Evolutionary conservation across 2,113 vertebrate genomes (phyloP).

Genomic region (Steatornis caripensis): DNA sequence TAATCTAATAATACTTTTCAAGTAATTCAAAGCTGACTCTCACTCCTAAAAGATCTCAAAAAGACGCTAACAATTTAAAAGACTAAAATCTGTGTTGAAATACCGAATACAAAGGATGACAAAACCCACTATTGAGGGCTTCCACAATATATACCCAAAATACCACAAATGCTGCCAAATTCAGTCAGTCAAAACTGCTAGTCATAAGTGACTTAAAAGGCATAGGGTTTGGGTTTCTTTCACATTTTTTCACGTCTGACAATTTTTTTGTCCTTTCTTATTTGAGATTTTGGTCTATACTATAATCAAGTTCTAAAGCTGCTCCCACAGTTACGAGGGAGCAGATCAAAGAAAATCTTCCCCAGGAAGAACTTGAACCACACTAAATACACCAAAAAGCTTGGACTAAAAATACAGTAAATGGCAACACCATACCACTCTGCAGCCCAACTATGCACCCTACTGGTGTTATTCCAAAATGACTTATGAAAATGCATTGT

Average conservation of each 20-base stretch:
- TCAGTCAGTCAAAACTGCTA: background rate
- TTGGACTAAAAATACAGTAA: background rate
- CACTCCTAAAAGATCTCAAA: slow-evolving; percentile 21
- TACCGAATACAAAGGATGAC: slow-evolving; percentile 22
- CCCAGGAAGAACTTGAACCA: background rate
- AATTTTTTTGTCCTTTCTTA: background rate
- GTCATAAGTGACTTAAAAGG: slow-evolving; percentile 8
- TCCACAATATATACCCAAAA: slow-evolving; percentile 30
- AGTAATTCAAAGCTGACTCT: slow-evolving; percentile 43
- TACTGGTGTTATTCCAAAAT: slow-evolving; percentile 38
- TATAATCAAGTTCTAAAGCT: background rate
- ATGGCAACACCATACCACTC: background rate
- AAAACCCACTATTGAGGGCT: background rate
- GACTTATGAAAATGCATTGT: background rate
- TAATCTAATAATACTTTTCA: slow-evolving; percentile 48
- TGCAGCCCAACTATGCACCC: slow-evolving; percentile 52
- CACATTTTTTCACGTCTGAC: background rate
- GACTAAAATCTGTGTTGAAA: slow-evolving; percentile 11
- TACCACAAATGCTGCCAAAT: slow-evolving; percentile 7
- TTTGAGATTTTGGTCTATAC: background rate
- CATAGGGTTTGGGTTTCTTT: background rate
- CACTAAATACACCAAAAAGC: background rate
- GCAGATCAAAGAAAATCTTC: background rate
- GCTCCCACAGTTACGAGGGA: background rate
- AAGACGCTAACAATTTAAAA: background rate